phyloP scores from a whole-genome alignment of 2,797 vertebrate species.

The Hemibagrus guttatus region DNA sequence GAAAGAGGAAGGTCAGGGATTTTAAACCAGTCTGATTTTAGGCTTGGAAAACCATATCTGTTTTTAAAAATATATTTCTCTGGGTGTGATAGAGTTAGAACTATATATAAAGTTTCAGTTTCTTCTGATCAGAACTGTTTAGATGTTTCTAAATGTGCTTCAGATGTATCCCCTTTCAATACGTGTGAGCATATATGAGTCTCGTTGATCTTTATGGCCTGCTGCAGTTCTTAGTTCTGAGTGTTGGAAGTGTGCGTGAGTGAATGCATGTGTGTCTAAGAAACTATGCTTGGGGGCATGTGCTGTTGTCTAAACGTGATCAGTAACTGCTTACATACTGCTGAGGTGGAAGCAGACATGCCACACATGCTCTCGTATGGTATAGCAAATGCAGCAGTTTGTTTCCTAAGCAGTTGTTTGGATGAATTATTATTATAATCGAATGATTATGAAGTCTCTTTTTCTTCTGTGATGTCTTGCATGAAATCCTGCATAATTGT shows the following conservation, averaged over 20 bases:
- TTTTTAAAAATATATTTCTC: not conserved
- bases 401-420: not conserved
- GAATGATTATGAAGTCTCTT: not conserved
- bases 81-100: not conserved
- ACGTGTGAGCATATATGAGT: not conserved
- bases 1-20: not conserved
- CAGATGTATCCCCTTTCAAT: not conserved
- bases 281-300: conserved; percentile 4
- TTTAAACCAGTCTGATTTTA: not conserved
- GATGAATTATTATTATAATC: not conserved
- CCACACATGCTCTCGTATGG: not conserved
- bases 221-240: not conserved
- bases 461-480: no score
- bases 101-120: not conserved
- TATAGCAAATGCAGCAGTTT: not conserved
- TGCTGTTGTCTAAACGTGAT: conserved; percentile 15
- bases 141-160: conserved; percentile 23
- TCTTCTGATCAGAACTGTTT: not conserved
- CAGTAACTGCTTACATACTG: not conserved
- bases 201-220: not conserved
- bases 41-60: not conserved
- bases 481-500: not conserved
- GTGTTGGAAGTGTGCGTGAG: not conserved
- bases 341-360: not conserved
- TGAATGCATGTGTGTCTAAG: not conserved